Evolutionary conservation across 2,797 vertebrate species (phyloP).

Genomic region (Gouania willdenowi): DNA sequence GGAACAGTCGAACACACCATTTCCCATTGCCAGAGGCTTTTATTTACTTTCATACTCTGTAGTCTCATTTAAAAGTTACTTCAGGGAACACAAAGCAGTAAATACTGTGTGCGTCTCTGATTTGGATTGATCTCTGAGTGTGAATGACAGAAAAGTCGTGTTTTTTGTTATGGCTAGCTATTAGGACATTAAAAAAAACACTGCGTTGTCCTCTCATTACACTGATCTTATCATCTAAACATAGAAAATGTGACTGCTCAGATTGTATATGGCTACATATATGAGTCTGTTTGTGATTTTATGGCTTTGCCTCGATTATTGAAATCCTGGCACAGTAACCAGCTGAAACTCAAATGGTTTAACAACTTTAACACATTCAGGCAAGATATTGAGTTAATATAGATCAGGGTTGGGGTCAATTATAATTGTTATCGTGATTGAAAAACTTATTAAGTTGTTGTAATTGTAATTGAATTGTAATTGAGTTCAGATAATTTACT

Average conservation of each 20-base stretch:
- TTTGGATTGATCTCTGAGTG: not conserved
- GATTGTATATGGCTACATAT: not conserved
- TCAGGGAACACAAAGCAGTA: not conserved
- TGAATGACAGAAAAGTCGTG: not conserved
- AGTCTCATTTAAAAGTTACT: not conserved
- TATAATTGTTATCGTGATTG: too few species aligned
- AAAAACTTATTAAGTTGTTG: too few species aligned
- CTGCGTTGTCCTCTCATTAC: not conserved
- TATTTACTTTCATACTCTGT: not conserved
- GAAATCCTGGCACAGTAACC: too few species aligned
- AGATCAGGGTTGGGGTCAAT: too few species aligned
- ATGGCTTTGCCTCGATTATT: too few species aligned
- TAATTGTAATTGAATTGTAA: too few species aligned
- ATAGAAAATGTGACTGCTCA: not conserved
- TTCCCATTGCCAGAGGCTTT: slow-evolving; percentile 3
- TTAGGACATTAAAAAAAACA: not conserved
- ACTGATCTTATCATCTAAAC: not conserved
- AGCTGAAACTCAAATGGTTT: too few species aligned
- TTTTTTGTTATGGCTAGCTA: not conserved
- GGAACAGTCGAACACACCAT: slow-evolving; percentile 27
- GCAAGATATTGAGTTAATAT: too few species aligned
- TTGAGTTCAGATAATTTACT: too few species aligned
- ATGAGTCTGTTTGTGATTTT: too few species aligned
- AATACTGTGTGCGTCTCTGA: too few species aligned
- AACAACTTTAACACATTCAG: too few species aligned